A percentile compares a stretch with the other conserved stretches of the same genome.
Evolutionary conservation across 2,797 vertebrate genomes (phyloP).

Genomic region (Eidolon dupreanum): DNA sequence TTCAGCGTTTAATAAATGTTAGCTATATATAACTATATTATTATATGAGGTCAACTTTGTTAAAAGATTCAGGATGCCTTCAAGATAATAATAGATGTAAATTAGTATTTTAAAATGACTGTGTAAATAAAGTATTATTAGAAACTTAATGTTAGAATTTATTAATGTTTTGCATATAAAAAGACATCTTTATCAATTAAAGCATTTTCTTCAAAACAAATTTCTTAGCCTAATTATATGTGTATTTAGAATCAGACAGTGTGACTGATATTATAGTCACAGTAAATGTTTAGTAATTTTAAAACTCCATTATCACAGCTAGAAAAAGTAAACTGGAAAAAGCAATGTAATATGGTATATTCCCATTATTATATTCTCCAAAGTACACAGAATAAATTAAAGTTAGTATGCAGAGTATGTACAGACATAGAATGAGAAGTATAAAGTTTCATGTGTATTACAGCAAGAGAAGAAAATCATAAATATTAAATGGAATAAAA

Average conservation of each 20-base stretch:
- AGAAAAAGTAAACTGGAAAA: slow-evolving; percentile 49
- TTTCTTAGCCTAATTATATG: slow-evolving; percentile 54
- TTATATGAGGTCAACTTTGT: neutral
- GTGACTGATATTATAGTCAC: slow-evolving; percentile 31
- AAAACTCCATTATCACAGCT: slow-evolving; percentile 43
- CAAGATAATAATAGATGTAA: slow-evolving; percentile 15
- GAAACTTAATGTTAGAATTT: slow-evolving; percentile 2
- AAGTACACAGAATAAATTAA: slow-evolving; percentile 50
- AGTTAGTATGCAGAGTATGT: neutral
- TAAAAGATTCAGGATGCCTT: slow-evolving; percentile 29
- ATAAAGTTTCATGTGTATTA: slow-evolving; percentile 44
- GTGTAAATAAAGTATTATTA: slow-evolving; percentile 23
- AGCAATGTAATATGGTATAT: slow-evolving; percentile 30
- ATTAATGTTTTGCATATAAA: slow-evolving; percentile 45
- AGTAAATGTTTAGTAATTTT: slow-evolving; percentile 54
- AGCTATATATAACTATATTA: neutral
- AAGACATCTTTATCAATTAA: slow-evolving; percentile 30
- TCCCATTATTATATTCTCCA: slow-evolving; percentile 16
- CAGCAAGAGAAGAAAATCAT: slow-evolving; percentile 55
- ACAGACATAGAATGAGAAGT: slow-evolving; percentile 43
- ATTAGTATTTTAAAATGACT: slow-evolving; percentile 4
- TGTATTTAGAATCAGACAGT: slow-evolving; percentile 38
- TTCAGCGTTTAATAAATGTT: neutral
- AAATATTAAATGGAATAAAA: slow-evolving; percentile 52
- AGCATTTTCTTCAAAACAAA: slow-evolving; percentile 41